Percentiles rank a stretch among this genome's conserved stretches.
Evolutionary conservation across 1,140 invertebrate species (phyloP).

Genomic region (Trichonephila inaurata): DNA sequence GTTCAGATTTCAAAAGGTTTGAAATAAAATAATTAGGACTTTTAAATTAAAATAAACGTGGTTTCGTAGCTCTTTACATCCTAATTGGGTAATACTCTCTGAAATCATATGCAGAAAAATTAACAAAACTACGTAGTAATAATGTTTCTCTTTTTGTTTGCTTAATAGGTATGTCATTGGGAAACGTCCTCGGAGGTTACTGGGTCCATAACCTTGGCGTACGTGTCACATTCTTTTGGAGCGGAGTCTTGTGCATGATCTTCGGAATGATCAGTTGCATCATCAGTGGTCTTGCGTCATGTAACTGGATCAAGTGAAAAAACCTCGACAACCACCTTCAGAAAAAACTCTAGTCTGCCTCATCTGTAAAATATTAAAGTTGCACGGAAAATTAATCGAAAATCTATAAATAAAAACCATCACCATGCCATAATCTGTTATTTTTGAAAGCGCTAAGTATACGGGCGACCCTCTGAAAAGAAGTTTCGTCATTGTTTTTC

Average conservation of each 20-base stretch:
- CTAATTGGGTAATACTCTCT: no score
- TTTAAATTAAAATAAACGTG: not conserved
- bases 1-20: not conserved
- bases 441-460: no score
- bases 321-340: no score
- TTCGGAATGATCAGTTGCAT: constrained; percentile 25
- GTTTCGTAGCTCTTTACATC: no score
- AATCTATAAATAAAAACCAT: no score
- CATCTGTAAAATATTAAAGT: no score
- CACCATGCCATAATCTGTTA: no score
- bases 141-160: not conserved
- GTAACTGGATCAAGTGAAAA: not conserved
- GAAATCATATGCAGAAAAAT: not conserved
- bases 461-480: no score
- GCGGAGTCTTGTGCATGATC: constrained; percentile 28
- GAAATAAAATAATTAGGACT: not conserved
- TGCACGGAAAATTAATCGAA: no score
- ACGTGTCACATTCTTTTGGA: constrained; percentile 33
- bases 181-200: constrained; percentile 57
- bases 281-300: not conserved
- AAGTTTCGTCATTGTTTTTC: no score
- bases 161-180: constrained; percentile 33
- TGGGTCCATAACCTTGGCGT: constrained; percentile 22
- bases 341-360: no score
- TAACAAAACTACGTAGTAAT: not conserved